Evolutionary conservation across 2,888 invertebrate species (phyloP), one percentile per base, ranked within the genome.

Genomic region (Eupithecia pulchellata): DNA sequence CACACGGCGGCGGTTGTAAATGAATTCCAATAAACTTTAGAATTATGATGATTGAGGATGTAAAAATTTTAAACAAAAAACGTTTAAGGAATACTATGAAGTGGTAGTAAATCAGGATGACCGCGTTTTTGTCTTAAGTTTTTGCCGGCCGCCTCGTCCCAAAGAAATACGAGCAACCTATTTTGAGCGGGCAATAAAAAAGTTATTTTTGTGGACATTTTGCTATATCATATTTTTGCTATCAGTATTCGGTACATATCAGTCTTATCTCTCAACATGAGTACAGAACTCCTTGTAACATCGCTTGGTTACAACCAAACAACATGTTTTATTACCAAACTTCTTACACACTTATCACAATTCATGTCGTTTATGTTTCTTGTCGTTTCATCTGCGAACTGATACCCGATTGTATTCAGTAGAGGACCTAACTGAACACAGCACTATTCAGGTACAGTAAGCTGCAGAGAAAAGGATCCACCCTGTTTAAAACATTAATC

Each of bases 271-370:
- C 76, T 81, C 87, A 90, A 92, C 91, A 91, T 88, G 87, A 81
- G 79, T 84, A 89, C 82, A 84, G 80, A 87, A 88, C 87, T 86
- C 84, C 87, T 84, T 91, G 91, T 91, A 88, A 87, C 87, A 83
- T 86, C 80, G 76, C 79, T 84, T 80, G 82, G 87, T 88, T 90
- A 89, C 90, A 89, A 84, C 78, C 80, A 73, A 81, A 84, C 80
- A 80, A 86, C 85, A 84, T 84, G 84, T 82, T 82, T 78, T 82
- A 78, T 78, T 76, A 82, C 81, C 81, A 79, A 81, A 78, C 77
- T 74, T 73, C 68, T 68, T 71, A 67, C 36, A 69, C 70, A 66
- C 68, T 61, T 64, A 70, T 65, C 64, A 66, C 68, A 42, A 17
- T 36, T 64, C 42, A 39, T 62, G 64, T 64, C 69, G 2, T 62